These are phyloP conservation scores for Choristoneura fumiferana DNA, from an alignment of 1,140 invertebrate species.

Conservation along the genomic window DNA sequence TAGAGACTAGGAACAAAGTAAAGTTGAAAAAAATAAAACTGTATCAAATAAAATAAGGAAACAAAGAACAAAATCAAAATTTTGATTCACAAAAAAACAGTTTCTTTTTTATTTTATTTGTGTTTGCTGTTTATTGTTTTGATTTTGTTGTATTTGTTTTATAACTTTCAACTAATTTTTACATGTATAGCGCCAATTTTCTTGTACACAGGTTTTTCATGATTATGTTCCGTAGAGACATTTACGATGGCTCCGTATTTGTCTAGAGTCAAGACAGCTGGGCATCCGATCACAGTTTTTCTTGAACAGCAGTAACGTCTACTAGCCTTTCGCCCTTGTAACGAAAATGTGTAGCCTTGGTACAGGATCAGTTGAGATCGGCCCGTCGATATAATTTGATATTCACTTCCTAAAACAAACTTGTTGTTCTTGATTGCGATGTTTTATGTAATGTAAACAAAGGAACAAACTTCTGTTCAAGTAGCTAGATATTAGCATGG, in stretches of 20 bases:
- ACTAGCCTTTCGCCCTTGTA: not conserved
- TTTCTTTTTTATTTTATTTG: too few relatives aligned
- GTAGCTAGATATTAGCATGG: too few relatives aligned
- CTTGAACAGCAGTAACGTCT: constrained; percentile 12
- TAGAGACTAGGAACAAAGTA: too few relatives aligned
- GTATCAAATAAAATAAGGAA: too few relatives aligned
- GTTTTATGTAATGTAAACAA: too few relatives aligned
- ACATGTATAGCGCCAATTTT: not conserved
- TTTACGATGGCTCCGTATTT: not conserved
- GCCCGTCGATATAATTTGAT: not conserved
- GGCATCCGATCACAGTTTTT: not conserved
- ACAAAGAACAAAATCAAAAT: not conserved
- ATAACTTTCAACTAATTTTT: not conserved
- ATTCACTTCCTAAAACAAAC: too few relatives aligned
- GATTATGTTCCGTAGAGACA: constrained; percentile 1
- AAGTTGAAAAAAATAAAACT: too few relatives aligned
- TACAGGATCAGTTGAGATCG: constrained; percentile 8
- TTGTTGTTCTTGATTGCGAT: too few relatives aligned
- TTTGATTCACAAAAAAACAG: too few relatives aligned
- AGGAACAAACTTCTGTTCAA: too few relatives aligned
- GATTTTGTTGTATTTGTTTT: too few relatives aligned
- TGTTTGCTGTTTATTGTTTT: too few relatives aligned
- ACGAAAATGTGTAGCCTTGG: constrained; percentile 16
- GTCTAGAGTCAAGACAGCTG: not conserved
- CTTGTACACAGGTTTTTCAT: constrained; percentile 7